These are phyloP conservation scores for Notocelia uddmanniana DNA, from an alignment of 2,888 invertebrate genomes.

Conservation along the genomic window DNA sequence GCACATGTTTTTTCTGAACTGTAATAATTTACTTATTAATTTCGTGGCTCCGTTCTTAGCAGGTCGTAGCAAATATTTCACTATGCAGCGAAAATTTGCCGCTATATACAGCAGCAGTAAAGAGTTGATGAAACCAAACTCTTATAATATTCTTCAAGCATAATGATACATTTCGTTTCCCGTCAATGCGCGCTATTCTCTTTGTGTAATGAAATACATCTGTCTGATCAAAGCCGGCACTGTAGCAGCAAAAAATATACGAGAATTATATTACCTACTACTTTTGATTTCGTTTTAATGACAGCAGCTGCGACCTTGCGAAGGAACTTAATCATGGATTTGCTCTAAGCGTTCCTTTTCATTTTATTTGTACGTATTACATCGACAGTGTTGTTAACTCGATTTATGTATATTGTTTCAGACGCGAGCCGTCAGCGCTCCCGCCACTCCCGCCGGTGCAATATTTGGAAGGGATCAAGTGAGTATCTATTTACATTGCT, in stretches of 20 bases:
- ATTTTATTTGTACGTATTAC: background rate
- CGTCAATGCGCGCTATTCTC: conserved; percentile 54
- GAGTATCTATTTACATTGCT: conserved; percentile 51
- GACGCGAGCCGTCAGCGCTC: conserved; percentile 83
- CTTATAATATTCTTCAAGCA: conserved; percentile 52
- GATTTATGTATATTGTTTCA: conserved; percentile 63
- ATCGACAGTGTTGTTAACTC: conserved; percentile 5
- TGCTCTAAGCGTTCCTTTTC: conserved; percentile 50
- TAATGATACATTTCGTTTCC: conserved; percentile 52
- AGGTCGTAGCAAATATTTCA: too few relatives aligned
- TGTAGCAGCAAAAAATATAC: conserved; percentile 58
- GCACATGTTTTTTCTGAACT: too few relatives aligned
- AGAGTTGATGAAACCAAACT: conserved; percentile 47
- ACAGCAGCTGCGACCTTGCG: conserved; percentile 59
- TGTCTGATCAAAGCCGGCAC: conserved; percentile 53
- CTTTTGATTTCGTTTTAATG: conserved; percentile 76
- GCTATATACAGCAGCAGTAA: background rate
- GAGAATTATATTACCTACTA: conserved; percentile 65
- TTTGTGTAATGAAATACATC: conserved; percentile 61
- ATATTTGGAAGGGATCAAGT: conserved; percentile 75
- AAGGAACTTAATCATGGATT: conserved; percentile 53
- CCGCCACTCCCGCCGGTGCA: conserved; percentile 74
- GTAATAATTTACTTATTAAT: too few relatives aligned
- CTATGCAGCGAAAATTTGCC: background rate
- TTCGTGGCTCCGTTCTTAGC: background rate